phyloP scores from a whole-genome alignment of 2,797 vertebrate genomes.

The Neosilurus mollespiculum region DNA sequence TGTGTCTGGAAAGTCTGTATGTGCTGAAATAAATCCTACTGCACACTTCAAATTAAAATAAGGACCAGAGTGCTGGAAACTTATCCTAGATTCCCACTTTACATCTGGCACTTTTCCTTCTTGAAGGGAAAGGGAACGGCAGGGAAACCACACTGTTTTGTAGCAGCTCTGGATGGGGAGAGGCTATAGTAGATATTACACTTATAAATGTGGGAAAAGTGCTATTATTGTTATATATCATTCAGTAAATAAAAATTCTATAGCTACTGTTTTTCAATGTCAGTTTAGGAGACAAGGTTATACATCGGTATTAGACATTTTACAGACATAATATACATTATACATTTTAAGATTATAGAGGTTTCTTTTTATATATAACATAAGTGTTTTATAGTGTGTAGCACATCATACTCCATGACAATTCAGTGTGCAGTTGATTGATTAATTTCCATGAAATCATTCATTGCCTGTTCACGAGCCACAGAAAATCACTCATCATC shows the following conservation, averaged over 20 bases:
- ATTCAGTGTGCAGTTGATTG: background rate
- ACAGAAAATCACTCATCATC: background rate
- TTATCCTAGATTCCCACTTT: background rate
- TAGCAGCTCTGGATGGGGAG: background rate
- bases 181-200: background rate
- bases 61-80: background rate
- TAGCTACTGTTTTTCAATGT: background rate
- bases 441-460: constrained; percentile 6
- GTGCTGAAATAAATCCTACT: too few relatives aligned
- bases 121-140: background rate
- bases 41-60: background rate
- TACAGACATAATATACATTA: background rate
- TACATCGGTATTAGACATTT: background rate
- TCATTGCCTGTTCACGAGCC: background rate
- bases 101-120: background rate
- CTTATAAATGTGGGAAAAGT: background rate
- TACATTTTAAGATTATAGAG: background rate
- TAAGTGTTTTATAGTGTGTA: background rate
- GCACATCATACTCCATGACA: background rate
- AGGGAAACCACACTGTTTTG: background rate
- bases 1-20: too few relatives aligned
- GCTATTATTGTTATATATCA: background rate
- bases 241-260: background rate
- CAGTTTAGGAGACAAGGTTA: background rate
- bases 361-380: background rate